These are phyloP conservation scores for Lutjanus argentimaculatus DNA, from an alignment of 2,797 vertebrate species.

Conservation along the genomic window DNA sequence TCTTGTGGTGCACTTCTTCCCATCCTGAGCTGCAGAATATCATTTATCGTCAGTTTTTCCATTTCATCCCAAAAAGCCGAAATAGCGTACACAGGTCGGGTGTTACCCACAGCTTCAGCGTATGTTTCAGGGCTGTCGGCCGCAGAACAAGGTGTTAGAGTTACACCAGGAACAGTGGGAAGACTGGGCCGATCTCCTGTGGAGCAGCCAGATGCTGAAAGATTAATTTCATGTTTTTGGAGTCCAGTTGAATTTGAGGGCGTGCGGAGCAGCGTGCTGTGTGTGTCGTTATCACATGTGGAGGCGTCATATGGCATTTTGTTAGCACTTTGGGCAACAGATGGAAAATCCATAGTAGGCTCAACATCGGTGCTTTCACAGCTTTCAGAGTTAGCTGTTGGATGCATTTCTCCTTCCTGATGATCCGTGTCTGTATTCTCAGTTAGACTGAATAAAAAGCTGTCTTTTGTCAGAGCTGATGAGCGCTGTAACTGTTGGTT, in stretches of 20 bases:
- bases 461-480: constrained; percentile 17
- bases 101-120: constrained; percentile 51
- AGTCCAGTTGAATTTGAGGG: constrained; percentile 23
- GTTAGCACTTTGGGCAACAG: constrained; percentile 32
- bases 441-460: not conserved
- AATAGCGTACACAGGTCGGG: constrained; percentile 80
- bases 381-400: constrained; percentile 16
- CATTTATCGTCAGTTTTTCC: constrained; percentile 88
- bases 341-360: constrained; percentile 35
- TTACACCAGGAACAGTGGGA: constrained; percentile 49
- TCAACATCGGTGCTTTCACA: constrained; percentile 17
- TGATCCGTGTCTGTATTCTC: constrained; percentile 1
- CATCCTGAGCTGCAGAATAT: constrained; percentile 84
- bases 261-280: constrained; percentile 8
- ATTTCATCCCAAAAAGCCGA: constrained; percentile 89
- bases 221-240: constrained; percentile 3
- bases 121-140: constrained; percentile 67
- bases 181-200: constrained; percentile 12
- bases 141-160: constrained; percentile 41
- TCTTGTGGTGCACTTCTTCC: constrained; percentile 45
- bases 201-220: constrained; percentile 40
- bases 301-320: constrained; percentile 50
- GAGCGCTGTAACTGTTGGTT: constrained; percentile 13
- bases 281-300: constrained; percentile 21
- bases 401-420: not conserved